Percentiles rank a stretch among this genome's conserved stretches.
Conservation (phyloP, 2,888 invertebrate species). For the Sarcophaga caerulescens region DNA sequence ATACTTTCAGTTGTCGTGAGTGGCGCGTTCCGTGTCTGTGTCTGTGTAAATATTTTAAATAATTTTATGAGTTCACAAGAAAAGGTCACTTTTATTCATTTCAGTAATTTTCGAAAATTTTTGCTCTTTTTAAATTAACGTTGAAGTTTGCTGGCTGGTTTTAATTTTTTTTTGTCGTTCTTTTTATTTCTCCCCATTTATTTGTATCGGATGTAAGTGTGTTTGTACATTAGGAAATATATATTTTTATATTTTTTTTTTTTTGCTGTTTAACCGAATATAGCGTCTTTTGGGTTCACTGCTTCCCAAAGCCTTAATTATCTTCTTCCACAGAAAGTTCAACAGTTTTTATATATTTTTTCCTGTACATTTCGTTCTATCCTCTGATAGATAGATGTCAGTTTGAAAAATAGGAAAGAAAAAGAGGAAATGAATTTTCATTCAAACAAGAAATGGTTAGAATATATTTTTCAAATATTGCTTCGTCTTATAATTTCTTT, state of each 20-base stretch:
- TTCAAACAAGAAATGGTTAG: conserved; percentile 45
- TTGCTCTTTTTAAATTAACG: not conserved
- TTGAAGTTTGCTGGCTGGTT: not conserved
- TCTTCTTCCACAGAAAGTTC: conserved; percentile 58
- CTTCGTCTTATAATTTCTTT: conserved; percentile 44
- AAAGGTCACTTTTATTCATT: conserved; percentile 62
- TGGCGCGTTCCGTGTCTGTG: conserved; percentile 49
- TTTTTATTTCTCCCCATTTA: conserved; percentile 28
- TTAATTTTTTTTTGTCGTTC: not conserved
- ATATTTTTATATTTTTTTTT: not conserved
- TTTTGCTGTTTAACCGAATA: conserved; percentile 50
- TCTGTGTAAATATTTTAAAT: conserved; percentile 61
- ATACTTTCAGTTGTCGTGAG: conserved; percentile 39
- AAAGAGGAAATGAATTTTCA: conserved; percentile 48
- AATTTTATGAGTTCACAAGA: conserved; percentile 65
- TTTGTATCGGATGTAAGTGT: not conserved
- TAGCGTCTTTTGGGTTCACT: conserved; percentile 65
- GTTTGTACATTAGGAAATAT: too few species aligned
- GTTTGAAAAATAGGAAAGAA: conserved; percentile 50
- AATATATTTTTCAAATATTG: conserved; percentile 40
- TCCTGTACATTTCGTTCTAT: conserved; percentile 14
- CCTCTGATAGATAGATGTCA: conserved; percentile 31
- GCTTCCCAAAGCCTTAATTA: conserved; percentile 68
- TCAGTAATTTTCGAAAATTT: conserved; percentile 6
- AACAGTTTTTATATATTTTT: conserved; percentile 48